Conservation (phyloP, 1,140 invertebrate genomes). For the Scaptodrosophila lebanonensis region DNA sequence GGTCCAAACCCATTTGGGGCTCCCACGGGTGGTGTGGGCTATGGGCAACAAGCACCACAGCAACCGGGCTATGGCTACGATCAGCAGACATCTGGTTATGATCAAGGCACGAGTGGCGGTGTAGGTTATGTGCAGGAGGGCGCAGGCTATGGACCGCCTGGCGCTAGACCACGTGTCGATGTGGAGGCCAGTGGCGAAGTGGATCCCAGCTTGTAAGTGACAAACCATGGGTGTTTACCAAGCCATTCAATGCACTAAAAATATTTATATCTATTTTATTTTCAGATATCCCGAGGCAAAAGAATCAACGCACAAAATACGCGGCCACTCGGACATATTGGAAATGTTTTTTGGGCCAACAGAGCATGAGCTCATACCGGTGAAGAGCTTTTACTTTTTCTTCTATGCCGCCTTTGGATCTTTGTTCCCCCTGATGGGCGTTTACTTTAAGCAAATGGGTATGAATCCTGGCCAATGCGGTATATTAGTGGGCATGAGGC, state of each 20-base stretch:
- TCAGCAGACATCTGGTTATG: conserved; percentile 54
- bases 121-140: conserved; percentile 35
- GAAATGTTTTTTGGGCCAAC: conserved; percentile 87
- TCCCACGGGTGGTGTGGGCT: conserved; percentile 36
- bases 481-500: conserved; percentile 92
- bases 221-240: neutral
- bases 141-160: conserved; percentile 47
- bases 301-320: conserved; percentile 92
- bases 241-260: neutral
- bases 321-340: conserved; percentile 88
- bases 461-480: conserved; percentile 98
- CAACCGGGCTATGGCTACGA: conserved; percentile 52
- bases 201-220: conserved; percentile 82
- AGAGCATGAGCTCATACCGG: conserved; percentile 92
- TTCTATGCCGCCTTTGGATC: conserved; percentile 99
- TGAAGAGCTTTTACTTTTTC: conserved; percentile 99
- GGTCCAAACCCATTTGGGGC: conserved; percentile 65
- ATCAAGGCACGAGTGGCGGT: conserved; percentile 37
- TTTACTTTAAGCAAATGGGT: conserved; percentile 99
- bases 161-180: conserved; percentile 83
- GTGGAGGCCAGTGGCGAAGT: conserved; percentile 86
- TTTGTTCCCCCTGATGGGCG: conserved; percentile 97
- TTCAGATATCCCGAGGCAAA: conserved; percentile 86
- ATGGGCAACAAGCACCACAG: conserved; percentile 39
- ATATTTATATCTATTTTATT: neutral